Percentiles rank a stretch among this genome's conserved stretches.
phyloP scores from a whole-genome alignment of 1,140 invertebrate species.

The Cotesia glomerata region DNA sequence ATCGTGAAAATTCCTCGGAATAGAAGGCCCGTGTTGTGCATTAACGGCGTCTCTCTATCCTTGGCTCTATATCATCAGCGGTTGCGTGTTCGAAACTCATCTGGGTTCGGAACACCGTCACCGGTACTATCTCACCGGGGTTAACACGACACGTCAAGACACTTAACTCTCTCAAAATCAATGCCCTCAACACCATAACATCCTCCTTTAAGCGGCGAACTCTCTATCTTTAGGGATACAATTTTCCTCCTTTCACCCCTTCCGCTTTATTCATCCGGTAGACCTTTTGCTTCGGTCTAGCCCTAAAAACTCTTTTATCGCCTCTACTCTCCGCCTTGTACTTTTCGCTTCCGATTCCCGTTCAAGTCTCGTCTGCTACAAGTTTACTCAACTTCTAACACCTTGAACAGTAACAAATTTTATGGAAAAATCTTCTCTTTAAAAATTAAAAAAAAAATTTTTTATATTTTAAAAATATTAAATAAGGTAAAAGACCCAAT shows the following conservation, averaged over 20 bases:
- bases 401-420: no score
- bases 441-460: no score
- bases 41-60: constrained; percentile 38
- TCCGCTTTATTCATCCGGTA: not conserved
- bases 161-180: constrained; percentile 51
- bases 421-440: no score
- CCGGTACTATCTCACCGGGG: constrained; percentile 54
- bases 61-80: constrained; percentile 50
- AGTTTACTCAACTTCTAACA: not conserved
- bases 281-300: not conserved
- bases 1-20: constrained; percentile 39
- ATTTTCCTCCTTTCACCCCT: not conserved
- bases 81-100: constrained; percentile 58
- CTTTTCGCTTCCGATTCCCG: constrained; percentile 27
- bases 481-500: no score
- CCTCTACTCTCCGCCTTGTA: constrained; percentile 11
- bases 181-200: constrained; percentile 48
- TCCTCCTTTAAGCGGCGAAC: constrained; percentile 28
- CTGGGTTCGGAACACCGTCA: constrained; percentile 45
- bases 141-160: constrained; percentile 54
- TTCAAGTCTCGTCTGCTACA: not conserved
- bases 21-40: constrained; percentile 33
- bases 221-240: not conserved
- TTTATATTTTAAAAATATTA: no score
- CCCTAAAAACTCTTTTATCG: constrained; percentile 6